Conservation (phyloP, 2,113 vertebrate species). For the Platanista minor region DNA sequence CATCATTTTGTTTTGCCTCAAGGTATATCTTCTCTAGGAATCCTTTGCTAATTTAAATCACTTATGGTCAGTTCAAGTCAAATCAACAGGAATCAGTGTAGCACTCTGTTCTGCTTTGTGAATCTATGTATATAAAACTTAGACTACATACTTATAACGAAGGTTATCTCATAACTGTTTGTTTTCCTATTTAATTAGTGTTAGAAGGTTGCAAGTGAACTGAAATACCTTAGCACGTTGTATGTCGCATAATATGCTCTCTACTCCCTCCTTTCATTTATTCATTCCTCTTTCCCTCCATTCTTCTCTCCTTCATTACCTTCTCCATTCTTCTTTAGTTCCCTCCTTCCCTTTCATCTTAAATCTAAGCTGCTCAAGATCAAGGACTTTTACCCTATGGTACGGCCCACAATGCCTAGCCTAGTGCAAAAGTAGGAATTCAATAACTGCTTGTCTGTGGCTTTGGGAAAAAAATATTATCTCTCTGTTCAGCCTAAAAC, state of each 20-base stretch:
- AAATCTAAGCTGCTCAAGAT: background rate
- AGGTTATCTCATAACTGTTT: background rate
- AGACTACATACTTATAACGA: background rate
- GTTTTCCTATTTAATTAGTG: background rate
- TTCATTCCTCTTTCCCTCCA: background rate
- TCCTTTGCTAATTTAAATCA: conserved; percentile 9
- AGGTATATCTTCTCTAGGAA: background rate
- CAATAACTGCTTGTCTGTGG: background rate
- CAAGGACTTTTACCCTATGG: background rate
- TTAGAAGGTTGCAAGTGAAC: background rate
- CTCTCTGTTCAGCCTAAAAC: background rate
- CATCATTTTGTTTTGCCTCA: background rate
- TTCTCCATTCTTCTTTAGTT: background rate
- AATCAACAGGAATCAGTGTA: background rate
- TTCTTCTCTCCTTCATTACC: background rate
- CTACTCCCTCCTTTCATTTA: background rate
- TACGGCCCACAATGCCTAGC: background rate
- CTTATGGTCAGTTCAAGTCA: background rate
- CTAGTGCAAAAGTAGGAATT: background rate
- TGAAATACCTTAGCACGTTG: background rate
- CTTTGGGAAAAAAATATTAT: background rate
- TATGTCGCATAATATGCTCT: background rate
- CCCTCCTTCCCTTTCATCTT: background rate
- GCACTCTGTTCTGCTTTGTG: background rate
- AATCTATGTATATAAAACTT: background rate